A percentile compares a stretch with the other conserved stretches of the same genome.
Conservation (phyloP, 92 coral and sea anemone species). For the Epizoanthus ramosus region DNA sequence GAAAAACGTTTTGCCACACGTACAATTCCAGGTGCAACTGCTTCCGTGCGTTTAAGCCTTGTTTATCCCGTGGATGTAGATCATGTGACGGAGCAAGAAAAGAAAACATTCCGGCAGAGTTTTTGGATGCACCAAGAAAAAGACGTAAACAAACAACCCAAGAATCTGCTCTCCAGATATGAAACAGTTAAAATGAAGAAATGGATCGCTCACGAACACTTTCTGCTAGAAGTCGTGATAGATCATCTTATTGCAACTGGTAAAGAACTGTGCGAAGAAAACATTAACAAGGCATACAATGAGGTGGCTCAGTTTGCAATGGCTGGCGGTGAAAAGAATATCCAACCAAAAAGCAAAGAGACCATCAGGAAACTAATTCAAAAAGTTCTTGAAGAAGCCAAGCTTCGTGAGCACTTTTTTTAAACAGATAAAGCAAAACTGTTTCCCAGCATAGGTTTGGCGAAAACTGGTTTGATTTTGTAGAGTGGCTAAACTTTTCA, state of each 20-base stretch:
- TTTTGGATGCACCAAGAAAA: slow-evolving; percentile 34
- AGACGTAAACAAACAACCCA: slow-evolving; percentile 42
- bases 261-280: slow-evolving; percentile 31
- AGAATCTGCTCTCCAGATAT: slow-evolving; percentile 9
- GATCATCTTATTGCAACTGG: slow-evolving; percentile 28
- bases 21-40: slow-evolving; percentile 47
- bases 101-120: slow-evolving; percentile 16
- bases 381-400: slow-evolving; percentile 20
- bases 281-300: slow-evolving; percentile 10
- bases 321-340: slow-evolving; percentile 23
- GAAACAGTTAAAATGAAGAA: slow-evolving; percentile 15
- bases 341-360: slow-evolving; percentile 29
- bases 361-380: slow-evolving; percentile 23
- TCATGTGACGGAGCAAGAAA: slow-evolving; percentile 41
- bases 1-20: slow-evolving; percentile 46
- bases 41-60: slow-evolving; percentile 34
- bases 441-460: slow-evolving; percentile 18
- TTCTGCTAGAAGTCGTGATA: slow-evolving; percentile 9
- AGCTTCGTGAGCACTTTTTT: slow-evolving; percentile 23
- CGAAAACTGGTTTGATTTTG: slow-evolving; percentile 1
- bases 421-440: slow-evolving; percentile 28
- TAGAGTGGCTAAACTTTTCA: slow-evolving; percentile 32
- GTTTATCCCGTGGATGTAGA: slow-evolving; percentile 37
- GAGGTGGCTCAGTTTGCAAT: slow-evolving; percentile 27
- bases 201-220: slow-evolving; percentile 17